A percentile compares a stretch with the other conserved stretches of the same genome.
Evolutionary conservation across 2,797 vertebrate genomes (phyloP).

Genomic region (Sebastes variabilis): DNA sequence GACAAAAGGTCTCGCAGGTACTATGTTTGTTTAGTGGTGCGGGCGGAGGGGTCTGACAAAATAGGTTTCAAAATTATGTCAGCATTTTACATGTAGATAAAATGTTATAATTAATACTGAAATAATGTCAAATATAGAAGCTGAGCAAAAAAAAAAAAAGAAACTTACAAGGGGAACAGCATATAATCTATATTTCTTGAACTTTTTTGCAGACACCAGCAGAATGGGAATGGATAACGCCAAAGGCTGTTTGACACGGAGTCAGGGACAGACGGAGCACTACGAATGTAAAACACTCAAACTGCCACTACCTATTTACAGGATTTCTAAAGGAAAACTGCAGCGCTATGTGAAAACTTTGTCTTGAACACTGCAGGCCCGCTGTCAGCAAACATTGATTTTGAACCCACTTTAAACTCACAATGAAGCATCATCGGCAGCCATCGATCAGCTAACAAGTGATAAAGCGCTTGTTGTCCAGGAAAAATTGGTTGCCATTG

Average conservation of each 20-base stretch:
- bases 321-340: constrained; percentile 10
- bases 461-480: constrained; percentile 23
- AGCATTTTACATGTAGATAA: not conserved
- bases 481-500: constrained; percentile 21
- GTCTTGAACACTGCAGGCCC: not conserved
- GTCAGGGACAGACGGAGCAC: not conserved
- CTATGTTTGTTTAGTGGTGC: not conserved
- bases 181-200: not conserved
- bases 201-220: constrained; percentile 2
- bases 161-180: not conserved
- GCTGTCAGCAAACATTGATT: not conserved
- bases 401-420: constrained; percentile 21
- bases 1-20: not conserved
- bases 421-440: constrained; percentile 5
- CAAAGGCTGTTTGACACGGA: not conserved
- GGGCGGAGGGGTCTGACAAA: not conserved
- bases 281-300: not conserved
- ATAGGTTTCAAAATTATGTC: not conserved
- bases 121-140: not conserved
- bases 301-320: not conserved
- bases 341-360: not conserved
- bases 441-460: constrained; percentile 26
- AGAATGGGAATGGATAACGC: not conserved
- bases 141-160: not conserved
- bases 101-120: not conserved